These are phyloP conservation scores for Oscheius sp. DNA, from an alignment of 2,888 invertebrate species.

Conservation along the genomic window DNA sequence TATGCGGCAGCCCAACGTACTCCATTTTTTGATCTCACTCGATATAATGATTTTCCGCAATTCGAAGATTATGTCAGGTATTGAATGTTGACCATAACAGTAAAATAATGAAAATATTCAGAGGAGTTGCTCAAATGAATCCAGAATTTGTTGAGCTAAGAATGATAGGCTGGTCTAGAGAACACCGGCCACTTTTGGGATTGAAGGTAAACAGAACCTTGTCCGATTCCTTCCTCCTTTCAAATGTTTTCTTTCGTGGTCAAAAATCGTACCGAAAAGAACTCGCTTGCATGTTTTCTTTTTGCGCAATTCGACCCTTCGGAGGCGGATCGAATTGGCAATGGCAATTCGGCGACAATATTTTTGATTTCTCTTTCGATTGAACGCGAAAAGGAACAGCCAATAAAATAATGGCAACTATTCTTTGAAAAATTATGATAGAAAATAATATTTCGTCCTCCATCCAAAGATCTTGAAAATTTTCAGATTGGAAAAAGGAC, in stretches of 20 bases:
- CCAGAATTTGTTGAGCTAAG: conserved; percentile 61
- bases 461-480: background rate
- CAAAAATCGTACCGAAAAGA: conserved; percentile 23
- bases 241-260: background rate
- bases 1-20: conserved; percentile 34
- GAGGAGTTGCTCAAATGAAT: conserved; percentile 56
- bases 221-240: background rate
- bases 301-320: conserved; percentile 23
- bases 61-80: conserved; percentile 60
- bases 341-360: background rate
- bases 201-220: conserved; percentile 49
- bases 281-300: conserved; percentile 9
- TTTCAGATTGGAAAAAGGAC: conserved; percentile 39
- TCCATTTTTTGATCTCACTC: conserved; percentile 55
- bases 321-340: background rate
- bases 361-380: conserved; percentile 6
- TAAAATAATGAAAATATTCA: background rate
- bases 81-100: too few relatives aligned
- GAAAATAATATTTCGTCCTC: conserved; percentile 1
- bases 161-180: conserved; percentile 59
- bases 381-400: background rate
- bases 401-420: too few relatives aligned
- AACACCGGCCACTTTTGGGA: conserved; percentile 63
- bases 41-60: conserved; percentile 65
- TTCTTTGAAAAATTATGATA: too few relatives aligned